Evolutionary conservation across 2,113 vertebrate species (phyloP).

Genomic region (Cyanoramphus novaezelandiae): DNA sequence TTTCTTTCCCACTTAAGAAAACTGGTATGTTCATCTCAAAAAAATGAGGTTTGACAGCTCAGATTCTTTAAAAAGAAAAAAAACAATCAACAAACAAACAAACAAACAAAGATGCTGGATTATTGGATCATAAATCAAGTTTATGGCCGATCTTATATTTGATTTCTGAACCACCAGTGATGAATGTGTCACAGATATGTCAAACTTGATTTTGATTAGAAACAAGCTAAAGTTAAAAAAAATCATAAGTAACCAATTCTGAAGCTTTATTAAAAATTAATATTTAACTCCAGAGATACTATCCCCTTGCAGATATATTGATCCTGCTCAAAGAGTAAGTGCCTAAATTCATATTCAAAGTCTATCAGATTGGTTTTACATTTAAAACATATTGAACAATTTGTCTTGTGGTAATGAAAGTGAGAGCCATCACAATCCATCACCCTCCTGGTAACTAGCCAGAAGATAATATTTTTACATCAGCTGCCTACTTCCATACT

Average conservation of each 20-base stretch:
- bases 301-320: background rate
- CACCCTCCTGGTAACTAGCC: background rate
- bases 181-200: background rate
- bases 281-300: background rate
- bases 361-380: background rate
- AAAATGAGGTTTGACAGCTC: background rate
- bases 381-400: background rate
- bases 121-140: background rate
- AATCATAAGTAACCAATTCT: background rate
- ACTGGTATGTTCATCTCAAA: background rate
- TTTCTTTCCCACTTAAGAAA: background rate
- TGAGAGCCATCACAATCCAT: background rate
- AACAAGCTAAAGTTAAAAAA: background rate
- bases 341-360: background rate
- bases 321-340: background rate
- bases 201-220: background rate
- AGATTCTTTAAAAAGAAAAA: background rate
- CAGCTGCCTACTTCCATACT: background rate
- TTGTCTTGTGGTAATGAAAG: background rate
- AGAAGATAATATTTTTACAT: slow-evolving; percentile 14
- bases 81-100: background rate
- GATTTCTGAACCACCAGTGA: background rate
- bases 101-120: background rate
- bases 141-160: background rate
- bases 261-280: background rate